Conservation (phyloP, 2,888 invertebrate genomes). For the Yponomeuta sedellus region DNA sequence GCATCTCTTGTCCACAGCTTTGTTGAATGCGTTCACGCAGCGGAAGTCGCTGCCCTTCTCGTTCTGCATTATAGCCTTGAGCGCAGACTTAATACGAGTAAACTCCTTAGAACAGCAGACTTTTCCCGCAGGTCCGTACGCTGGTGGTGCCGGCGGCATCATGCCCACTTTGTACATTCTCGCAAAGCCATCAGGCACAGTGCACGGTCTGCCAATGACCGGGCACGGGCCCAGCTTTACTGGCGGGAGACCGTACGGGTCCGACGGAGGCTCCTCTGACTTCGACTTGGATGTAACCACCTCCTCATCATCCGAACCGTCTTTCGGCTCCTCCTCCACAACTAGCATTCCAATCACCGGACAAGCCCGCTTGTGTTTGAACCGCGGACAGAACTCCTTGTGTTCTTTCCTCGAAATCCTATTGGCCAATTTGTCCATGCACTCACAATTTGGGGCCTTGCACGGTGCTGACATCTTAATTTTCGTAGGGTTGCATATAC, state of each 20-base stretch:
- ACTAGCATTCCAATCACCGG: conserved; percentile 43
- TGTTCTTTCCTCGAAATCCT: conserved; percentile 49
- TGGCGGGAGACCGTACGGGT: conserved; percentile 66
- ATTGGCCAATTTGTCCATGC: conserved; percentile 44
- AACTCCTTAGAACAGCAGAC: conserved; percentile 68
- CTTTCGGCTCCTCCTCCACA: conserved; percentile 43
- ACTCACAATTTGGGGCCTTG: conserved; percentile 61
- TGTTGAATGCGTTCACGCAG: conserved; percentile 57
- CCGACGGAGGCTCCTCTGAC: conserved; percentile 52
- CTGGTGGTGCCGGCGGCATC: conserved; percentile 46
- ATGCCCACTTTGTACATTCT: conserved; percentile 62
- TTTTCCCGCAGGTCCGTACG: conserved; percentile 61
- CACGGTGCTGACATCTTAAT: conserved; percentile 57
- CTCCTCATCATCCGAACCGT: conserved; percentile 45
- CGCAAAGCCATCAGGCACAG: conserved; percentile 62
- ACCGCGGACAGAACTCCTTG: conserved; percentile 57
- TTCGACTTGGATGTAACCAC: conserved; percentile 25
- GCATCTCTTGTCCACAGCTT: conserved; percentile 61
- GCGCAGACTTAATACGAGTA: conserved; percentile 61
- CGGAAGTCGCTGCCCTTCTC: conserved; percentile 57
- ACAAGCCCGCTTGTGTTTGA: conserved; percentile 55
- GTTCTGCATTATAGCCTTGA: conserved; percentile 56
- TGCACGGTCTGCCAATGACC: conserved; percentile 60
- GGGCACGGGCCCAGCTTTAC: conserved; percentile 67
- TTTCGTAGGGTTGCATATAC: conserved; percentile 56